A percentile compares a stretch with the other conserved stretches of the same genome.
Evolutionary conservation across 1,140 invertebrate genomes (phyloP).

Genomic region (Venustaconcha ellipsiformis): DNA sequence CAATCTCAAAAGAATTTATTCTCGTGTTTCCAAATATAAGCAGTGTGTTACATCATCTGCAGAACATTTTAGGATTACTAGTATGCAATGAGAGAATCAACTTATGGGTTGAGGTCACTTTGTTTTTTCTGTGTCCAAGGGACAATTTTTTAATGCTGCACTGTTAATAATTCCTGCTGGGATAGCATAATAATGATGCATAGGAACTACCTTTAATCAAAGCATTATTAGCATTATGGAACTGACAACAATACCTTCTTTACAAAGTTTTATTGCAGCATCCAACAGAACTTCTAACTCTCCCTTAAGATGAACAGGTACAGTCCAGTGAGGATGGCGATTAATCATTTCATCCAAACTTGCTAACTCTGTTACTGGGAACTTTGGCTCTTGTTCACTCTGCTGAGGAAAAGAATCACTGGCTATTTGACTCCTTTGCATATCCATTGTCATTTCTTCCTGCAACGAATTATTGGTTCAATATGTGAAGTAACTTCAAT

Average conservation of each 20-base stretch:
- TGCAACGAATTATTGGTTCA: no score
- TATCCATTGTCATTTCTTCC: no score
- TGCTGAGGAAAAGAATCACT: no score
- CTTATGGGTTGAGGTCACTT: not conserved
- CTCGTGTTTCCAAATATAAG: no score
- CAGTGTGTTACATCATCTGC: no score
- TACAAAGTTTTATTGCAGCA: conserved; percentile 87
- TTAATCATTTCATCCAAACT: conserved; percentile 93
- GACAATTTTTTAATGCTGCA: not conserved
- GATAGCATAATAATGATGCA: no score
- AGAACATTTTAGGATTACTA: no score
- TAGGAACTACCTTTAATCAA: not conserved
- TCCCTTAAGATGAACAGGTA: conserved; percentile 95
- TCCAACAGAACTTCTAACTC: conserved; percentile 92
- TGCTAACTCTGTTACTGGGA: conserved; percentile 87
- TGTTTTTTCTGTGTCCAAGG: not conserved
- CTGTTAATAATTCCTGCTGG: no score
- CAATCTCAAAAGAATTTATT: no score
- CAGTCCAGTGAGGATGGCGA: conserved; percentile 87
- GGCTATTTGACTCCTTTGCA: no score
- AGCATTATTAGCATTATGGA: not conserved
- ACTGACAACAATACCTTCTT: conserved; percentile 74
- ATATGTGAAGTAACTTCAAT: no score
- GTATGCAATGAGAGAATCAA: no score
- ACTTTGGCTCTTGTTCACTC: conserved; percentile 75